Evolutionary conservation across 1,140 invertebrate species (phyloP), one percentile per base, ranked within the genome.

Genomic region (Drosophila virilis): DNA sequence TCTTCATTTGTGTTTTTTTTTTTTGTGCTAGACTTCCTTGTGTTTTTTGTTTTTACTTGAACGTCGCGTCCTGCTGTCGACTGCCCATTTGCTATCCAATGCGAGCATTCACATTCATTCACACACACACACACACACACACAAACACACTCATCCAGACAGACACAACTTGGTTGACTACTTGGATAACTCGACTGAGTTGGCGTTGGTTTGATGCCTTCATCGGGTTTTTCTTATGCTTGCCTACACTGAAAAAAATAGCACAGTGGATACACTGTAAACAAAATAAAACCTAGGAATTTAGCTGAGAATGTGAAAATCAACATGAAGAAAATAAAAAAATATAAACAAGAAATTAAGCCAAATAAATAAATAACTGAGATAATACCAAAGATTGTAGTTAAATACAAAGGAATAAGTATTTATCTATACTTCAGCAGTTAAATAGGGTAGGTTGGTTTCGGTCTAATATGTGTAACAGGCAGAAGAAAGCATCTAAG

Each of bases 31-130:
- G 65, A 68, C 57, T 68, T 69, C 32, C 58, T 61, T 77, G 59
- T 83, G 71, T 61, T 80, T 77, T 71, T 78, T 71, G 62, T 42
- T 57, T 62, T 37, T 54, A 42, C 37, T 58, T 50, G 33, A 57
- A 48, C 60, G 68, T 80, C 72, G 80, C 65, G 80, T 82, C 80
- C 77, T 82, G 37, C 43, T 48, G 45, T 35, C 37, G 35, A 32
- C 46, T 50, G 46, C 32, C 65, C 68, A 70, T 77, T 85, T 66
- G 58, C 65, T 68, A 85, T 77, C 77, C 82, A 75, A 28, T 28
- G 5, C 22, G 22, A 64, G 32, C 67, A 84, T 70, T 54, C 80
- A 67, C 59, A 80, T 71, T 32, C 67, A 84, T 69, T 54, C 80
- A 67, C 60, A 80, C 77, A 69, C 59, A 51, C 70, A 66, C 42